Evolutionary conservation across 23 tunicate genomes (phyloP).

Genomic region (Phallusia fumigata): DNA sequence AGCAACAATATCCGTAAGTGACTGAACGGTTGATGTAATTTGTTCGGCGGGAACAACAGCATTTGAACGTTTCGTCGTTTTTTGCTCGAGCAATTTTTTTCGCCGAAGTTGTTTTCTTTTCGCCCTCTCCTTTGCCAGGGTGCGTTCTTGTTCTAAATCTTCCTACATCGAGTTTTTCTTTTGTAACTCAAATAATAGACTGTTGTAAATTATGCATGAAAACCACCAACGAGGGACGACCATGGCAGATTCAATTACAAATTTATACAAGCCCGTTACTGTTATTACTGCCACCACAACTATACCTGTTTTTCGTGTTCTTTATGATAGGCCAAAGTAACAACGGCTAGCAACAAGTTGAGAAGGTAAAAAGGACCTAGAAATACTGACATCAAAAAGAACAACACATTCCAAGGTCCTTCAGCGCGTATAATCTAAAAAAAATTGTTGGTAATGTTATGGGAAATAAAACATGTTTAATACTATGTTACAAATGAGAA

Average conservation of each 20-base stretch:
- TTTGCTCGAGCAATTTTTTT: constrained; percentile 33
- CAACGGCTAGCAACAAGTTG: constrained; percentile 89
- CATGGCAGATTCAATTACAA: too few relatives aligned
- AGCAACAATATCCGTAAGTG: constrained; percentile 10
- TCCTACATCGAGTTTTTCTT: not conserved
- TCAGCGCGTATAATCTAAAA: constrained; percentile 76
- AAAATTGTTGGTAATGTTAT: too few relatives aligned
- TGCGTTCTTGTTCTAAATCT: constrained; percentile 52
- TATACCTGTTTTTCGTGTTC: constrained; percentile 90
- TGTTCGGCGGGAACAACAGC: not conserved
- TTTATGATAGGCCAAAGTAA: constrained; percentile 81
- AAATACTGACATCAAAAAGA: constrained; percentile 76
- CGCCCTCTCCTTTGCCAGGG: constrained; percentile 66
- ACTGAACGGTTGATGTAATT: not conserved
- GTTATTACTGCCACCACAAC: too few relatives aligned
- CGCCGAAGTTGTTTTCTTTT: constrained; percentile 48
- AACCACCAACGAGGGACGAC: too few relatives aligned
- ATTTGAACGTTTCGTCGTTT: not conserved
- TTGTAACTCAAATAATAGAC: not conserved
- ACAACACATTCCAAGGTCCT: constrained; percentile 86
- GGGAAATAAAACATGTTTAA: not conserved
- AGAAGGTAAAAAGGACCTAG: constrained; percentile 92
- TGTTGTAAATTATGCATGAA: not conserved
- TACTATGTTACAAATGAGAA: not conserved
- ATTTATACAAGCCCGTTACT: too few relatives aligned